A percentile compares a stretch with the other conserved stretches of the same genome.
Conservation (phyloP, 2,888 invertebrate genomes). For the Neocrepidodera transversa region DNA sequence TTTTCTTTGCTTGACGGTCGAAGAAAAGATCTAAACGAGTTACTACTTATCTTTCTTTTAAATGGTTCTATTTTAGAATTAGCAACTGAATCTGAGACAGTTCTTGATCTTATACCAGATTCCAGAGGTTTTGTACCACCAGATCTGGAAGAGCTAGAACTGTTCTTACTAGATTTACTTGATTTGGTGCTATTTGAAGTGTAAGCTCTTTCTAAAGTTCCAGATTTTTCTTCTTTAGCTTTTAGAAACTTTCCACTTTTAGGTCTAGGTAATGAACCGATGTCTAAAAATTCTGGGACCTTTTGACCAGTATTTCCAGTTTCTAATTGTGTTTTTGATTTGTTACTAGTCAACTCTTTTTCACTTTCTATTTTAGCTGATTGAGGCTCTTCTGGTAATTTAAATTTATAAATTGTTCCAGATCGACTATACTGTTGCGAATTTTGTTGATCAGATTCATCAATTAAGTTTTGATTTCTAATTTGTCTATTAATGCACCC, state of each 20-base stretch:
- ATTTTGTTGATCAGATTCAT: too few relatives aligned
- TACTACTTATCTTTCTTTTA: slow-evolving; percentile 36
- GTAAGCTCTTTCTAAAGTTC: slow-evolving; percentile 26
- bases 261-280: background rate
- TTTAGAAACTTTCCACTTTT: slow-evolving; percentile 21
- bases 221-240: slow-evolving; percentile 1
- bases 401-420: too few relatives aligned
- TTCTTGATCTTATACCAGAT: slow-evolving; percentile 23
- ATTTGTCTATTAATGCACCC: slow-evolving; percentile 10
- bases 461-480: too few relatives aligned
- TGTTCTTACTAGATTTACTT: slow-evolving; percentile 45
- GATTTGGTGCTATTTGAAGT: slow-evolving; percentile 38
- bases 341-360: too few relatives aligned
- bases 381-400: too few relatives aligned
- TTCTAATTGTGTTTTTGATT: background rate
- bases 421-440: too few relatives aligned
- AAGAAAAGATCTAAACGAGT: slow-evolving; percentile 46
- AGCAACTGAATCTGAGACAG: slow-evolving; percentile 26
- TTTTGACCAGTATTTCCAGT: background rate
- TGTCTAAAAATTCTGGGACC: background rate
- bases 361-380: too few relatives aligned
- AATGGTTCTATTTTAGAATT: slow-evolving; percentile 22
- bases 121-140: slow-evolving; percentile 14
- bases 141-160: slow-evolving; percentile 42
- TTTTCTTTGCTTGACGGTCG: slow-evolving; percentile 43